These are phyloP conservation scores for Pedionomus torquatus DNA, from an alignment of 2,113 vertebrate genomes.

Conservation along the genomic window DNA sequence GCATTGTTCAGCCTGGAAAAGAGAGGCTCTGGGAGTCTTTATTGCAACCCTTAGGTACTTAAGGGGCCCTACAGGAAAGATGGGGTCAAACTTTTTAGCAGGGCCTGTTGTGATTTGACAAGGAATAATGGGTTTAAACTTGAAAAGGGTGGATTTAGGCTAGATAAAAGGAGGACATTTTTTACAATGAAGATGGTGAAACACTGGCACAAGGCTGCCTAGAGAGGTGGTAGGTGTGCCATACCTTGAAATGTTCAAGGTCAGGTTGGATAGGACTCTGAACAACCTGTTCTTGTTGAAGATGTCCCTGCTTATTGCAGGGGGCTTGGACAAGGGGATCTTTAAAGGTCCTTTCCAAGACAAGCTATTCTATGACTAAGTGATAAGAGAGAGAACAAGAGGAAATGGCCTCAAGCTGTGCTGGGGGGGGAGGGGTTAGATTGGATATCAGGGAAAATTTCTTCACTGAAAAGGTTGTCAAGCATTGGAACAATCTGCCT, in stretches of 20 bases:
- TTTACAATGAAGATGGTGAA: neutral
- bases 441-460: neutral
- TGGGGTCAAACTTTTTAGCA: neutral
- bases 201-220: neutral
- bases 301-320: neutral
- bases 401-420: neutral
- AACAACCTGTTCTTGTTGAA: neutral
- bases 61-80: neutral
- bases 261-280: neutral
- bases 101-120: neutral
- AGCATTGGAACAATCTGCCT: neutral
- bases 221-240: neutral
- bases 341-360: neutral
- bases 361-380: neutral
- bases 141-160: neutral
- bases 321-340: neutral
- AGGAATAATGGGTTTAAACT: neutral
- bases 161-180: neutral
- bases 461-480: neutral
- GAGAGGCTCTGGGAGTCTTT: neutral
- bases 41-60: neutral
- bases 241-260: neutral
- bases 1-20: neutral
- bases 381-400: neutral
- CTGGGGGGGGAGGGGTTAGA: neutral